Percentiles rank a stretch among this genome's conserved stretches.
These are phyloP conservation scores for Melanocharis versteri DNA, from an alignment of 2,113 vertebrate genomes.

Conservation along the genomic window DNA sequence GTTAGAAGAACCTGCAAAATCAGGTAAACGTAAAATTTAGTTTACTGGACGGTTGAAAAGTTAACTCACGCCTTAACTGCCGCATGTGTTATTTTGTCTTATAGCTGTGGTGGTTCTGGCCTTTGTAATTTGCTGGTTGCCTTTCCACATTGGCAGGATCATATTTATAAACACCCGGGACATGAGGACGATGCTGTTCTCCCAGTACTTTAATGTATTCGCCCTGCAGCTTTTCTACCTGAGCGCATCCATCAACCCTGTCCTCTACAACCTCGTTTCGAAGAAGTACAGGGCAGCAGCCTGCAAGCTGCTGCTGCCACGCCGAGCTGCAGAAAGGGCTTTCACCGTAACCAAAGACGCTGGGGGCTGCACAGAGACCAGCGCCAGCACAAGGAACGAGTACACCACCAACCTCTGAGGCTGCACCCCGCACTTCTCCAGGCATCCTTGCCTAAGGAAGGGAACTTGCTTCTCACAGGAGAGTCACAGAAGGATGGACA, in stretches of 20 bases:
- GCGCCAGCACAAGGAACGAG: constrained; percentile 42
- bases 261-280: constrained; percentile 88
- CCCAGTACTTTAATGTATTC: constrained; percentile 86
- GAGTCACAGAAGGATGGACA: not conserved
- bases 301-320: constrained; percentile 73
- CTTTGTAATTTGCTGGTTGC: constrained; percentile 87
- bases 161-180: constrained; percentile 79
- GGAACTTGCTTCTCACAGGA: not conserved
- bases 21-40: not conserved
- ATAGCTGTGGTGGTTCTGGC: constrained; percentile 84
- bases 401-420: not conserved
- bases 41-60: not conserved
- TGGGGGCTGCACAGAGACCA: constrained; percentile 65
- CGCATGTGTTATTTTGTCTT: constrained; percentile 24
- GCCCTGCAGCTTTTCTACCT: constrained; percentile 90
- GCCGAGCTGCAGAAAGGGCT: constrained; percentile 37
- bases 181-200: constrained; percentile 75
- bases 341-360: constrained; percentile 3
- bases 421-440: fast-evolving
- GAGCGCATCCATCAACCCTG: constrained; percentile 84
- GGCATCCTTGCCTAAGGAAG: not conserved
- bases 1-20: not conserved
- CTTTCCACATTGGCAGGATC: constrained; percentile 85
- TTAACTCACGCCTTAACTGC: not conserved
- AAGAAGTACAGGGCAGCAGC: constrained; percentile 81